Evolutionary conservation across 2,113 vertebrate species (phyloP).

Genomic region (Chloropsis hardwickii): DNA sequence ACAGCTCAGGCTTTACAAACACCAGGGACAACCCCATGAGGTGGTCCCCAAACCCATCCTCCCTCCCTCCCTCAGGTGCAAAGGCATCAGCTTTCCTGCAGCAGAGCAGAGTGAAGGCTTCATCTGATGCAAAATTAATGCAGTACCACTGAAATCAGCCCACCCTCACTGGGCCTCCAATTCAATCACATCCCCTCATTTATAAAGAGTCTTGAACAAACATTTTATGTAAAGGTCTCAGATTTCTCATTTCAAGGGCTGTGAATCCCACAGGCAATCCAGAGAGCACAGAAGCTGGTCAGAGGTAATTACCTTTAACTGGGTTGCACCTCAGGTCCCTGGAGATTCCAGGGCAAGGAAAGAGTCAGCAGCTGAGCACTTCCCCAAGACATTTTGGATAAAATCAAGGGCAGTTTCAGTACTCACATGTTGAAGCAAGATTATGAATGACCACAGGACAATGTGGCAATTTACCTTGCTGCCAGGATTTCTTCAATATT

Average conservation of each 20-base stretch:
- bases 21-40: background rate
- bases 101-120: background rate
- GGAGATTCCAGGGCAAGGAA: background rate
- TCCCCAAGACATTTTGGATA: background rate
- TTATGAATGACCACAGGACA: background rate
- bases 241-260: conserved; percentile 23
- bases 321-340: background rate
- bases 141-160: background rate
- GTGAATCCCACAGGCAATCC: background rate
- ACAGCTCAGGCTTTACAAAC: background rate
- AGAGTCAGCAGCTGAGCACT: background rate
- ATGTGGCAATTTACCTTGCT: fast-evolving
- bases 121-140: background rate
- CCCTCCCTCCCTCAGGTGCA: background rate
- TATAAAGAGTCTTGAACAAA: conserved; percentile 1
- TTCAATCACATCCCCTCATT: background rate
- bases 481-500: background rate
- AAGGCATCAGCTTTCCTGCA: background rate
- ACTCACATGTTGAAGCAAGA: background rate
- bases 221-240: background rate
- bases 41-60: background rate
- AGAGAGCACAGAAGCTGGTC: background rate
- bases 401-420: background rate
- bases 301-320: background rate
- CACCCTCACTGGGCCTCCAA: background rate